Evolutionary conservation across 1,140 invertebrate species (phyloP), one percentile per base, ranked within the genome.

Genomic region (Eriosoma lanigerum): DNA sequence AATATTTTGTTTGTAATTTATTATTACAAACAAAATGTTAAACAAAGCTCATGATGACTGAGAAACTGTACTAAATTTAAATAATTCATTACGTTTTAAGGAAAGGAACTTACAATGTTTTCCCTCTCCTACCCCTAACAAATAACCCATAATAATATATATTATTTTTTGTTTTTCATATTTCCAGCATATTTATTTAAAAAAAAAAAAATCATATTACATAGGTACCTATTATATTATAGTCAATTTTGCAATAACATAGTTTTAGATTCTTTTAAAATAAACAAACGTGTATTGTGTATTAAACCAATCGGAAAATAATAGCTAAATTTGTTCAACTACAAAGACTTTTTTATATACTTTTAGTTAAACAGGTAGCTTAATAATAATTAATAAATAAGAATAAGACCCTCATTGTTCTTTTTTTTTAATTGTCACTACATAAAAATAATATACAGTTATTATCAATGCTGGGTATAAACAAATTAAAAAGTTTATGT

Each of bases 41-140:
- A 75, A 75, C 48, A 75, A 75, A 54, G 72, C 52, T 75, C 72
- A 75, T 75, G 48, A 75, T 38, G 72, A 75, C 72, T 75, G 72
- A 75, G 72, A 75, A 75, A 56, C 17, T 13, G n/a, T 54, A 56
- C 52, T 75, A 75, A 38, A 38, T 38, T 38, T 75, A 52, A 44
- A 26, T 75, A 46, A 46, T 68, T 44, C 64, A 46, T 44, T 68
- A 56, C 54, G 13, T 75, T 10, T 44, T 56, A 76, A 76, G 29
- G 26, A 58, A 38, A 56, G 54, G 73, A 46, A 76, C 32, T 56
- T 73, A 73, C 70, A 58, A 58, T 76, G 54, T 58, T 76, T 76
- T 58, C 52, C 1, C 21, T 19, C 17, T 19, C 17, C 15, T 44
- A 6, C 50, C 50, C 19, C 9, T 26, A 58, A 15, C 19, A 56